Conservation (phyloP, 1,140 invertebrate species). For the Musca domestica region DNA sequence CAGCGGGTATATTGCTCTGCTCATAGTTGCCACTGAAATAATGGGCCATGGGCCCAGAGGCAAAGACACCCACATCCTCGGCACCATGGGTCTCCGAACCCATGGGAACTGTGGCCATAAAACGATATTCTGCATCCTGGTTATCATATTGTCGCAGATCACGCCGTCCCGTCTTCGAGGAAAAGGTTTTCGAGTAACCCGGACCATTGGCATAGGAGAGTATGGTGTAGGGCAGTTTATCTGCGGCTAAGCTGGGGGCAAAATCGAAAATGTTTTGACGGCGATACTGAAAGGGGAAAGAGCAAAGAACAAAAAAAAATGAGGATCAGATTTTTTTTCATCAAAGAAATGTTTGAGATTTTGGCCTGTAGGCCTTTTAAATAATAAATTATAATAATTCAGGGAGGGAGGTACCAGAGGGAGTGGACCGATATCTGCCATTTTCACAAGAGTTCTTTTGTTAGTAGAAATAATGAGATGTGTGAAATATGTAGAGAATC, state of each 20-base stretch:
- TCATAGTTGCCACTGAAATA: constrained; percentile 65
- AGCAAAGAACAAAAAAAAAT: background rate
- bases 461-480: no score
- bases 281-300: constrained; percentile 40
- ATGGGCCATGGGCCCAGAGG: constrained; percentile 63
- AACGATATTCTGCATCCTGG: constrained; percentile 42
- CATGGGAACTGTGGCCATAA: constrained; percentile 57
- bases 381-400: no score
- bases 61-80: constrained; percentile 68
- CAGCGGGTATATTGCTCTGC: constrained; percentile 62
- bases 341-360: no score
- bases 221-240: constrained; percentile 65
- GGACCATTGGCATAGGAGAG: constrained; percentile 73
- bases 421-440: no score
- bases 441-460: no score
- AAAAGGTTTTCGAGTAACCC: constrained; percentile 53
- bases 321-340: no score
- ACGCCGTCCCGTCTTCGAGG: constrained; percentile 29
- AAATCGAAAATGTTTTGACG: constrained; percentile 64
- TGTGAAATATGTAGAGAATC: no score
- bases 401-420: no score
- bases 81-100: constrained; percentile 66
- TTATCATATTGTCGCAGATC: constrained; percentile 37
- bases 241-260: constrained; percentile 44
- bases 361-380: no score